phyloP scores from a whole-genome alignment of 1,140 invertebrate genomes.

The Aplysia californica region DNA sequence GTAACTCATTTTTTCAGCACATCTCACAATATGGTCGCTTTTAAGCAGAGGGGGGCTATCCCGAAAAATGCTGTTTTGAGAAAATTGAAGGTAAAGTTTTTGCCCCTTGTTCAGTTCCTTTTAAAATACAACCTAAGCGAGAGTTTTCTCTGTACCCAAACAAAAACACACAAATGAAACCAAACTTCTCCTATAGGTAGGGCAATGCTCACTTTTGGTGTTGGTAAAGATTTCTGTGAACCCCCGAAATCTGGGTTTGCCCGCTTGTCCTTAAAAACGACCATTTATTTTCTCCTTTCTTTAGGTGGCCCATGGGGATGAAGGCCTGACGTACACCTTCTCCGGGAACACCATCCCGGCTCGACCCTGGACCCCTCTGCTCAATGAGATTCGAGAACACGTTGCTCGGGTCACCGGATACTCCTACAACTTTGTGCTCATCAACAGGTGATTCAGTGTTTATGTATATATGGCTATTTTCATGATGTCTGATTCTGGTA shows the following conservation, averaged over 20 bases:
- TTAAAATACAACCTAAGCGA: no score
- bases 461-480: no score
- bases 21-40: no score
- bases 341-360: constrained; percentile 75
- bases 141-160: neutral
- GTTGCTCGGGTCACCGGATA: constrained; percentile 71
- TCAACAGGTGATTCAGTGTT: constrained; percentile 73
- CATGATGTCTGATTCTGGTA: no score
- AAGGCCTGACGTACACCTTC: constrained; percentile 75
- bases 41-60: no score
- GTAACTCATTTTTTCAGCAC: no score
- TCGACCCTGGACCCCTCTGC: constrained; percentile 73
- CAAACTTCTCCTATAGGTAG: neutral
- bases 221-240: neutral
- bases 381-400: constrained; percentile 71
- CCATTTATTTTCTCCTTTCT: constrained; percentile 7
- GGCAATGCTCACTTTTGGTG: no score
- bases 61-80: no score
- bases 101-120: no score
- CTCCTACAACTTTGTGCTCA: constrained; percentile 78
- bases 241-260: neutral
- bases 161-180: neutral
- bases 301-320: constrained; percentile 75
- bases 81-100: no score
- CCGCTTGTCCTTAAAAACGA: neutral